A percentile compares a stretch with the other conserved stretches of the same genome.
Conservation (phyloP, 1,140 invertebrate species). For the Drosophila santomea region DNA sequence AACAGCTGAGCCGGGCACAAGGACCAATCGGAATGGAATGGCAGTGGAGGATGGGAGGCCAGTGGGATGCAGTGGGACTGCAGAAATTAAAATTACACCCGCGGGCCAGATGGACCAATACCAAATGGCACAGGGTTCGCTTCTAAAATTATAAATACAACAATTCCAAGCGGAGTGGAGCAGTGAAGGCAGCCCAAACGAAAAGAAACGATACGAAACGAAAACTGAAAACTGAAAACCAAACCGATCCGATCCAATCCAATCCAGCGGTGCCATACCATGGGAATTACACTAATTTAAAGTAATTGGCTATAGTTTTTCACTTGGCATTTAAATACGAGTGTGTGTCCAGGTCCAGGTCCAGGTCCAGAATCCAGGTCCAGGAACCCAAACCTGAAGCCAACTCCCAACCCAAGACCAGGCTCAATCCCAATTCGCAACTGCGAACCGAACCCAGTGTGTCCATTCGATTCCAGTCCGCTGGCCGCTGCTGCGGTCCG, state of each 20-base stretch:
- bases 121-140: constrained; percentile 21
- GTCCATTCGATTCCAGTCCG: constrained; percentile 22
- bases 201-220: constrained; percentile 4
- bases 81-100: constrained; percentile 84
- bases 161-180: constrained; percentile 33
- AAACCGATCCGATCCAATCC: constrained; percentile 50
- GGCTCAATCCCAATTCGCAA: too few species aligned
- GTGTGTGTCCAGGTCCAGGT: constrained; percentile 26
- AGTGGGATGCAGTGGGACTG: constrained; percentile 30
- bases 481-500: constrained; percentile 24
- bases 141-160: constrained; percentile 76
- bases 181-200: neutral
- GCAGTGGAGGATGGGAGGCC: constrained; percentile 11
- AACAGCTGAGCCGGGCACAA: constrained; percentile 61
- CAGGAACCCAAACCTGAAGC: neutral
- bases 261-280: constrained; percentile 54
- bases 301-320: constrained; percentile 84
- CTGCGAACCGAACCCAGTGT: neutral
- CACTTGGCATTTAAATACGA: constrained; percentile 82
- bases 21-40: constrained; percentile 41
- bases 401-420: neutral
- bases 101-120: constrained; percentile 61
- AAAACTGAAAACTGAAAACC: constrained; percentile 22
- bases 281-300: constrained; percentile 85
- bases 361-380: neutral